Evolutionary conservation across 2,113 vertebrate species (phyloP), one percentile per base, ranked within the genome.

Genomic region (Sphyrna mokarran): DNA sequence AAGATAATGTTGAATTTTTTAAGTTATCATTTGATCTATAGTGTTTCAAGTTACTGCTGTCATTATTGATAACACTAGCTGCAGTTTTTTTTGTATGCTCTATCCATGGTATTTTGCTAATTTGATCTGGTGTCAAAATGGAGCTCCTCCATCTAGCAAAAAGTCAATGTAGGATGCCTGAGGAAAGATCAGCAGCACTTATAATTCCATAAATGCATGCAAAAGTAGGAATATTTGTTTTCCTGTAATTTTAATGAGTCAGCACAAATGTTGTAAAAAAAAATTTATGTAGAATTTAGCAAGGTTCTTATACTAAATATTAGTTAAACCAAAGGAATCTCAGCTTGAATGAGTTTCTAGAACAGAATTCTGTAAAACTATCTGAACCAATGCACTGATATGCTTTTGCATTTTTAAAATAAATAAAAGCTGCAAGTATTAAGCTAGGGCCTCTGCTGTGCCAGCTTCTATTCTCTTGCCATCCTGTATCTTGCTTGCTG

Each of bases 1-100:
- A 95, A 95, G 23, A 76, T 69, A 72, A 95, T 93, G 94, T 95
- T 54, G 13, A 76, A 22, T 95, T 48, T 94, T 18, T 70, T 95
- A 76, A 33, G 58, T 90, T 90, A 61, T 22, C 23, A 43, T 72
- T 95, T 2, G 14, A 95, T n/a, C 37, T 94, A 26, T 43, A 48
- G 26, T 33, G 26, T 72, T 23, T 95, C 70, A 23, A 54, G 33
- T 29, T 95, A 54, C 23, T 10, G 48, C 63, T 13, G 63, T 69
- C 66, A 94, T 70, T 94, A 37, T 69, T 10, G 26, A 13, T 94
- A 54, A 33, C 48, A 70, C 26, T 29, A 54, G 69, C 33, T 48
- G 43, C 48, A 13, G 40, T 26, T 95, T 95, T 95, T 76, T 43
- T 20, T 95, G 68, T n/a, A n/a, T 95, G 94, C 68, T 76, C 68